Evolutionary conservation across 2,888 invertebrate species (phyloP).

Genomic region (Thymelicus sylvestris): DNA sequence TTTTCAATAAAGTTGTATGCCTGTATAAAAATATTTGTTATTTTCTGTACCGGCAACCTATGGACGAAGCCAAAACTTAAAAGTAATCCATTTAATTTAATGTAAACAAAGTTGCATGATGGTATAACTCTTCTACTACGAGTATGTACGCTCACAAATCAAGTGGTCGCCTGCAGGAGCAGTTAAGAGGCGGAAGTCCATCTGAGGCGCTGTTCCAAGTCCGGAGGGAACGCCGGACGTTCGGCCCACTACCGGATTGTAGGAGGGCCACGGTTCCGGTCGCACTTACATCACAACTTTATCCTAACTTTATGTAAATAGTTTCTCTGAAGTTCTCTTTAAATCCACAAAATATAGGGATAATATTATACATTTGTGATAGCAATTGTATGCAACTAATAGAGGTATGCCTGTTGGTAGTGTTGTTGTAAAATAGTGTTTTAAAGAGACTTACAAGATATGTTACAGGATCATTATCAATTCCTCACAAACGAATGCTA

Average conservation of each 20-base stretch:
- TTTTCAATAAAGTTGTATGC: no score
- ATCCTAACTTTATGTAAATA: conserved; percentile 54
- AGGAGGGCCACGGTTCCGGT: conserved; percentile 68
- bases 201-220: conserved; percentile 59
- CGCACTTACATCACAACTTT: conserved; percentile 48
- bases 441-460: no score
- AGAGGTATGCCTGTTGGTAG: no score
- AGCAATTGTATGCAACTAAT: neutral
- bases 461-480: no score
- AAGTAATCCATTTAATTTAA: conserved; percentile 8
- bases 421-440: no score
- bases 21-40: no score
- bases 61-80: no score
- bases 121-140: conserved; percentile 1
- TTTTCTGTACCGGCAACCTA: no score
- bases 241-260: conserved; percentile 65
- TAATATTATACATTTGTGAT: neutral
- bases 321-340: conserved; percentile 10
- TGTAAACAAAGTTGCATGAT: neutral
- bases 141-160: conserved; percentile 17
- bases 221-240: conserved; percentile 60
- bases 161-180: conserved; percentile 45
- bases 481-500: no score
- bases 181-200: conserved; percentile 80
- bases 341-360: neutral